Evolutionary conservation across 1,140 invertebrate species (phyloP).

Genomic region (Bombus ignitus): DNA sequence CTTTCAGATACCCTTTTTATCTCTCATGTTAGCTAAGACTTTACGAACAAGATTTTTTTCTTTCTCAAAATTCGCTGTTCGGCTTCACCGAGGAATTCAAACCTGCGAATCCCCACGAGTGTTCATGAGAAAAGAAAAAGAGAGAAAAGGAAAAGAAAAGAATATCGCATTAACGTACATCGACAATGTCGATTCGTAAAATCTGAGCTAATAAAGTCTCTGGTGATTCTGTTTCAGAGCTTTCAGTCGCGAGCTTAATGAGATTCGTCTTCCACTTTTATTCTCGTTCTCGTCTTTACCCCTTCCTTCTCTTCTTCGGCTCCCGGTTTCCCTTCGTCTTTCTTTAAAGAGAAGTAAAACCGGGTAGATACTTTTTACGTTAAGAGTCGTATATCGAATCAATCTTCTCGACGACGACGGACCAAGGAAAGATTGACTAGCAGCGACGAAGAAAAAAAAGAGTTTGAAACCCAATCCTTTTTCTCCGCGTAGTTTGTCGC

Average conservation of each 20-base stretch:
- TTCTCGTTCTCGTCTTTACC: background rate
- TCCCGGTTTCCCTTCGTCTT: background rate
- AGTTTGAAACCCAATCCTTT: constrained; percentile 9
- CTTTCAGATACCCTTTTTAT: too few species aligned
- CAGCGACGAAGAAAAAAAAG: background rate
- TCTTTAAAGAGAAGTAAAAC: background rate
- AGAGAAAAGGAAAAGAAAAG: too few species aligned
- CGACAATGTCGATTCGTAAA: background rate
- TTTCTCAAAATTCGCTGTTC: background rate
- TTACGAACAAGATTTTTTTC: background rate
- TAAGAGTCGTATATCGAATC: constrained; percentile 10
- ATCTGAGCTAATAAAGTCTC: background rate
- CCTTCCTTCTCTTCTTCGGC: too few species aligned
- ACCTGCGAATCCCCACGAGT: background rate
- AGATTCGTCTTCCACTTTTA: background rate
- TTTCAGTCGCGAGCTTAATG: background rate
- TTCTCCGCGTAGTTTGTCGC: constrained; percentile 4
- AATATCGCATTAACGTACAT: background rate
- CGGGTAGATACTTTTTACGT: background rate
- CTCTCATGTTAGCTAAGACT: background rate
- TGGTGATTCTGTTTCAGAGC: background rate
- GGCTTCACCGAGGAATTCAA: background rate
- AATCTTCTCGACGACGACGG: constrained; percentile 13
- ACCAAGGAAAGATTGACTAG: constrained; percentile 1
- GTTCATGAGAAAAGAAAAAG: background rate